phyloP scores from a whole-genome alignment of 1,140 invertebrate genomes.

The Caenorhabditis inopinata region DNA sequence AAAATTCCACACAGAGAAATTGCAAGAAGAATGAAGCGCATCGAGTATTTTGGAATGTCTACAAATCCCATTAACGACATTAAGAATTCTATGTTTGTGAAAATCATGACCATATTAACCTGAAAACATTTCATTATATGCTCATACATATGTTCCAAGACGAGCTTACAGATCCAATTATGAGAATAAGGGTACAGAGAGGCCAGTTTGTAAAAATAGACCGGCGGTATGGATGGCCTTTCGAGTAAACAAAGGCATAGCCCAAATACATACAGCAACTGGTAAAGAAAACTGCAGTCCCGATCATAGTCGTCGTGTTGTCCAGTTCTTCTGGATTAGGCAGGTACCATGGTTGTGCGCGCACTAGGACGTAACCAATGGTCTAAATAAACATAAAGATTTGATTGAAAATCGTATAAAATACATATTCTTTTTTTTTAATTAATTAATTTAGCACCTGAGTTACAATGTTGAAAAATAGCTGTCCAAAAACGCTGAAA shows the following conservation, averaged over 20 bases:
- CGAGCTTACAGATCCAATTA: neutral
- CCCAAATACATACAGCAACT: slow-evolving; percentile 86
- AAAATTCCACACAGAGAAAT: neutral
- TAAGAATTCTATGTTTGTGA: neutral
- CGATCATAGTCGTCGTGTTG: slow-evolving; percentile 50
- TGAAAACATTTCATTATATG: neutral
- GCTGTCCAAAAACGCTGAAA: slow-evolving; percentile 61
- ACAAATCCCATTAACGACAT: neutral
- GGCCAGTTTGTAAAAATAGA: slow-evolving; percentile 72
- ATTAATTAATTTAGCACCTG: slow-evolving; percentile 50
- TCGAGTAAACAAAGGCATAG: slow-evolving; percentile 84
- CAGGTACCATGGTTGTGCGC: slow-evolving; percentile 51
- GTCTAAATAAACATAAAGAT: slow-evolving; percentile 47
- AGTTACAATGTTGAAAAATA: slow-evolving; percentile 53
- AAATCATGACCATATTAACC: neutral
- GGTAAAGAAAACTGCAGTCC: slow-evolving; percentile 75
- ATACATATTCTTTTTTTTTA: neutral
- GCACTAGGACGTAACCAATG: slow-evolving; percentile 52
- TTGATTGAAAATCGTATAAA: slow-evolving; percentile 61
- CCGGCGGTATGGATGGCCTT: slow-evolving; percentile 83
- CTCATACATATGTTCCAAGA: neutral
- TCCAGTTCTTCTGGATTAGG: neutral
- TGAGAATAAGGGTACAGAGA: neutral
- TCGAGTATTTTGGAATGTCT: neutral
- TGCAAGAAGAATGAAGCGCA: neutral